Conservation (phyloP, 1,140 invertebrate species). For the Trachelipus rathkii region DNA sequence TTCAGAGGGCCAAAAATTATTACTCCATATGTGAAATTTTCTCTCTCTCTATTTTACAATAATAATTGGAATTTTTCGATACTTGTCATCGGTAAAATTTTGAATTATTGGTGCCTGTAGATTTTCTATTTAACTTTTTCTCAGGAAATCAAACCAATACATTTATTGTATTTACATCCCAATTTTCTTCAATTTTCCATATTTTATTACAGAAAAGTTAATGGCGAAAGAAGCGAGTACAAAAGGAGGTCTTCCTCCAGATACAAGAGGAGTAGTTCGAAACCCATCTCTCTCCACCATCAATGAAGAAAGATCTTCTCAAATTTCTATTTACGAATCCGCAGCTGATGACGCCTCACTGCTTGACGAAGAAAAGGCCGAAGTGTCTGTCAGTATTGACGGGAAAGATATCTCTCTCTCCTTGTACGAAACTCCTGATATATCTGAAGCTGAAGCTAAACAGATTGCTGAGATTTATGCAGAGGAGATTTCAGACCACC, state of each 20-base stretch:
- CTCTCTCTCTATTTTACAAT: too few relatives aligned
- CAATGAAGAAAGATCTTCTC: slow-evolving; percentile 81
- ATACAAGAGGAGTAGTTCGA: slow-evolving; percentile 58
- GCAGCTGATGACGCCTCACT: slow-evolving; percentile 62
- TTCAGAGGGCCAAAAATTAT: too few relatives aligned
- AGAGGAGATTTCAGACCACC: slow-evolving; percentile 81
- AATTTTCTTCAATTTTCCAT: too few relatives aligned
- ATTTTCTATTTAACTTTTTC: too few relatives aligned
- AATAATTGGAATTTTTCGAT: too few relatives aligned
- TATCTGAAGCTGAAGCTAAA: slow-evolving; percentile 83
- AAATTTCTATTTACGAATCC: slow-evolving; percentile 71
- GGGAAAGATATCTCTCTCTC: slow-evolving; percentile 86
- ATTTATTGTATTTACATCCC: too few relatives aligned
- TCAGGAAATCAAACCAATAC: too few relatives aligned
- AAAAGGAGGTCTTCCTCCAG: slow-evolving; percentile 16
- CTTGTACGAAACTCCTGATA: slow-evolving; percentile 82
- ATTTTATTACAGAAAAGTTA: slow-evolving; percentile 39
- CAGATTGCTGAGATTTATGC: slow-evolving; percentile 91
- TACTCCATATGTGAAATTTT: too few relatives aligned
- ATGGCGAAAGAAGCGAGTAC: slow-evolving; percentile 33
- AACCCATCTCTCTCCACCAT: slow-evolving; percentile 81
- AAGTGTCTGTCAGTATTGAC: slow-evolving; percentile 83
- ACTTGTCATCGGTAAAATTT: too few relatives aligned
- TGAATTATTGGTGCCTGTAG: too few relatives aligned
- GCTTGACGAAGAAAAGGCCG: slow-evolving; percentile 65